Percentiles rank a stretch among this genome's conserved stretches.
Conservation (phyloP, 2,113 vertebrate genomes). For the Prunella fulvescens region DNA sequence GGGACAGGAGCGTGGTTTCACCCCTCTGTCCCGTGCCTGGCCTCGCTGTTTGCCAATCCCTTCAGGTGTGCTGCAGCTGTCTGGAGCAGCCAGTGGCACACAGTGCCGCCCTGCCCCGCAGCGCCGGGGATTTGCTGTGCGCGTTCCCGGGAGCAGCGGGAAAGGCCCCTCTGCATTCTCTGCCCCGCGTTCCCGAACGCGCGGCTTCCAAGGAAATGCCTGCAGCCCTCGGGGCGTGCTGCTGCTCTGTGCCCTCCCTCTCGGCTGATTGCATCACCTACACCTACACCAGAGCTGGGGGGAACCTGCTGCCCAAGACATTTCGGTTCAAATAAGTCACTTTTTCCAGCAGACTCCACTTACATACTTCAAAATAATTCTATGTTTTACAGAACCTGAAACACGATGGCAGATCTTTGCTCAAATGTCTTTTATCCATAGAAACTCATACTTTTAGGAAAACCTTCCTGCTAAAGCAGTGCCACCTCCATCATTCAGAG, state of each 20-base stretch:
- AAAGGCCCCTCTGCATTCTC: neutral
- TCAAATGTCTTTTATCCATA: neutral
- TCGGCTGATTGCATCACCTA: neutral
- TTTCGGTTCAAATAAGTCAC: neutral
- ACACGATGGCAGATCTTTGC: neutral
- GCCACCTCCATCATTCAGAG: neutral
- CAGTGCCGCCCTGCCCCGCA: fast-evolving
- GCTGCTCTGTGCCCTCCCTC: neutral
- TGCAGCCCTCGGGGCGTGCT: neutral
- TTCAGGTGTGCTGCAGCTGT: neutral
- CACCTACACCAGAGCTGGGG: neutral
- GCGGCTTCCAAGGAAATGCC: neutral
- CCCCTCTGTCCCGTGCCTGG: fast-evolving
- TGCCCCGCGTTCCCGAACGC: fast-evolving
- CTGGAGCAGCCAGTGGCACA: fast-evolving
- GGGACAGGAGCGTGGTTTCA: fast-evolving
- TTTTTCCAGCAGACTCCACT: neutral
- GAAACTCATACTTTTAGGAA: neutral
- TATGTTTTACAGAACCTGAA: neutral
- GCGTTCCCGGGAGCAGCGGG: fast-evolving
- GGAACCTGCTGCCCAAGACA: neutral
- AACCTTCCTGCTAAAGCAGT: neutral
- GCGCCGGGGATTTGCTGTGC: fast-evolving
- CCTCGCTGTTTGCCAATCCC: fast-evolving
- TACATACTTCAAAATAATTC: neutral